Percentiles rank a stretch among this genome's conserved stretches.
These are phyloP conservation scores for Machimus rusticus DNA, from an alignment of 2,888 invertebrate species.

Conservation along the genomic window DNA sequence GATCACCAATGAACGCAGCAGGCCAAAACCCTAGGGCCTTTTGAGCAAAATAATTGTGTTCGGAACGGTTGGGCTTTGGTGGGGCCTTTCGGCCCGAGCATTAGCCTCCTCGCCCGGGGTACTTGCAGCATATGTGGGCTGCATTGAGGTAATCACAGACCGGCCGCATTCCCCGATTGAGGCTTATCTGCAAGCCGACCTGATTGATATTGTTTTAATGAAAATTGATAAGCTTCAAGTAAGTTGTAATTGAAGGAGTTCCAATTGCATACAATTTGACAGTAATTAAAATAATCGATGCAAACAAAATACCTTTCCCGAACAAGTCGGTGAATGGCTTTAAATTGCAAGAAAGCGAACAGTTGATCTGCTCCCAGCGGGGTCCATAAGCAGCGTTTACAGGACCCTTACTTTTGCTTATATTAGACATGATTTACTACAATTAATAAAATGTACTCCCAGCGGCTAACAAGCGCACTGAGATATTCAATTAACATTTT, in stretches of 20 bases:
- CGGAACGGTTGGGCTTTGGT: neutral
- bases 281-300: neutral
- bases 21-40: neutral
- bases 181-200: neutral
- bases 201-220: neutral
- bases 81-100: neutral
- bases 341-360: neutral
- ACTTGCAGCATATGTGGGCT: neutral
- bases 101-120: neutral
- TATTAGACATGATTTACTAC: neutral
- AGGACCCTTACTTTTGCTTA: neutral
- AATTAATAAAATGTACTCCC: neutral
- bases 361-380: neutral
- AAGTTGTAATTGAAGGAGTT: neutral
- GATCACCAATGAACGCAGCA: neutral
- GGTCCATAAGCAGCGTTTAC: neutral
- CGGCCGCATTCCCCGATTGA: neutral
- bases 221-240: neutral
- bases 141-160: neutral
- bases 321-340: neutral
- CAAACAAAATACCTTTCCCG: neutral
- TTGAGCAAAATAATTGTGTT: neutral
- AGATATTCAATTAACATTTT: neutral
- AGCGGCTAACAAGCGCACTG: neutral
- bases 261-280: neutral